phyloP scores from a whole-genome alignment of 2,888 invertebrate species.

The Tetanocera ferruginea region DNA sequence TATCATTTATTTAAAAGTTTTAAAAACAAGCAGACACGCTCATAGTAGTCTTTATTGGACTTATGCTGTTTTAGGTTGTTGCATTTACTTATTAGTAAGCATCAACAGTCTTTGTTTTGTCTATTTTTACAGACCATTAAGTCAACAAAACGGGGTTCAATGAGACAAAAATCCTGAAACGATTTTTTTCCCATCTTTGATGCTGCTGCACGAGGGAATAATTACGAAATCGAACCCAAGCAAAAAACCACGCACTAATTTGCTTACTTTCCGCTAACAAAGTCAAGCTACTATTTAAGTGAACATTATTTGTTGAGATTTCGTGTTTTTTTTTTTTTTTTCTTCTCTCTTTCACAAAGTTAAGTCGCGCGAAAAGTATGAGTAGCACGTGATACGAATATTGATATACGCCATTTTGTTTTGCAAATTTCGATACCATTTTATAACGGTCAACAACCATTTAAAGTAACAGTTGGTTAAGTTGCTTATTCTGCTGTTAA shows the following conservation, averaged over 20 bases:
- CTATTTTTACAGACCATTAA: conserved; percentile 17
- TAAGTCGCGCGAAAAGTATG: conserved; percentile 38
- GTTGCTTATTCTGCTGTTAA: conserved; percentile 45
- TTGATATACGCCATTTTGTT: neutral
- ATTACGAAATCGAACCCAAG: neutral
- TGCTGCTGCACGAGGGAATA: neutral
- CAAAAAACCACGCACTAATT: neutral
- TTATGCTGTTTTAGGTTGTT: too few relatives aligned
- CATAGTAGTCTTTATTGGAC: too few relatives aligned
- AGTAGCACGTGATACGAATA: conserved; percentile 54
- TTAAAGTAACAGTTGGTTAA: conserved; percentile 46
- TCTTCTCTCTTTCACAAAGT: neutral
- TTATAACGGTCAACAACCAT: conserved; percentile 50
- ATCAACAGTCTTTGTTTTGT: conserved; percentile 6
- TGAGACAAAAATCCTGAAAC: neutral
- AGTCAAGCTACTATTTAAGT: neutral
- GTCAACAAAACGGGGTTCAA: neutral
- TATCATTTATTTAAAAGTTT: too few relatives aligned
- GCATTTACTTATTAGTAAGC: neutral
- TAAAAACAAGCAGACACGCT: too few relatives aligned
- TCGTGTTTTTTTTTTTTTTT: neutral
- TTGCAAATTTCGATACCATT: conserved; percentile 25
- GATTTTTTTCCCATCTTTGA: too few relatives aligned
- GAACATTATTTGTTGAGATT: neutral
- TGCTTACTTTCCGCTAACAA: neutral